These are phyloP conservation scores for Penaeus monodon DNA, from an alignment of 2,888 invertebrate species.

Conservation along the genomic window DNA sequence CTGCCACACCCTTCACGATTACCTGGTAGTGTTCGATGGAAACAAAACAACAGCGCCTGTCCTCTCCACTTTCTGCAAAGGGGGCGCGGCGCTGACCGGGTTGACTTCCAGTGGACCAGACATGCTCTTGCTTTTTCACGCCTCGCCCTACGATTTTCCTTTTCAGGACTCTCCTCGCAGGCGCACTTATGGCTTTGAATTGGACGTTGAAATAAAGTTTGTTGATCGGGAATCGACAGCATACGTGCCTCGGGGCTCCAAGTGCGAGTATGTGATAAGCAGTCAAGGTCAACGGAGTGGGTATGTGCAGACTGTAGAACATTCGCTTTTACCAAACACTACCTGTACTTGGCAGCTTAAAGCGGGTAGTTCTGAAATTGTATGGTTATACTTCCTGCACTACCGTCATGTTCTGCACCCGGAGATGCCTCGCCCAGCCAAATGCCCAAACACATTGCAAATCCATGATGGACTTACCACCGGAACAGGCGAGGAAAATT, in stretches of 20 bases:
- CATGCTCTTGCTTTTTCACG: slow-evolving; percentile 57
- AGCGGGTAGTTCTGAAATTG: slow-evolving; percentile 77
- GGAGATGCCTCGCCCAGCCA: slow-evolving; percentile 60
- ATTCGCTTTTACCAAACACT: slow-evolving; percentile 84
- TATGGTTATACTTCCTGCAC: slow-evolving; percentile 87
- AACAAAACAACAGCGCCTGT: slow-evolving; percentile 75
- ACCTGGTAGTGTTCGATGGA: slow-evolving; percentile 85
- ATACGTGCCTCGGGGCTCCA: slow-evolving; percentile 43
- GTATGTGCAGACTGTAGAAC: slow-evolving; percentile 80
- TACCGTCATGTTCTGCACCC: slow-evolving; percentile 72
- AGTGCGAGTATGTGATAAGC: slow-evolving; percentile 81
- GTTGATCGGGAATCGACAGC: slow-evolving; percentile 63
- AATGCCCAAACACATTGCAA: slow-evolving; percentile 61
- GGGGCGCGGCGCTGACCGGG: slow-evolving; percentile 73
- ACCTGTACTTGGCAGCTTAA: slow-evolving; percentile 80
- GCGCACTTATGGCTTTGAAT: slow-evolving; percentile 57
- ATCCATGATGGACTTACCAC: slow-evolving; percentile 47
- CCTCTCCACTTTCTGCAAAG: slow-evolving; percentile 82
- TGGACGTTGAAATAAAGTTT: slow-evolving; percentile 61
- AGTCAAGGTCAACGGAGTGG: slow-evolving; percentile 83
- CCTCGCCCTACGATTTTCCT: slow-evolving; percentile 63
- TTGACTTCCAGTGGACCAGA: slow-evolving; percentile 62
- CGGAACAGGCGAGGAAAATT: slow-evolving; percentile 1
- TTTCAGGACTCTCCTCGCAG: slow-evolving; percentile 64
- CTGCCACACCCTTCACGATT: slow-evolving; percentile 73